Base-by-base conservation (phyloP, 1,140 invertebrate species). In the Macrobrachium nipponense region DNA sequence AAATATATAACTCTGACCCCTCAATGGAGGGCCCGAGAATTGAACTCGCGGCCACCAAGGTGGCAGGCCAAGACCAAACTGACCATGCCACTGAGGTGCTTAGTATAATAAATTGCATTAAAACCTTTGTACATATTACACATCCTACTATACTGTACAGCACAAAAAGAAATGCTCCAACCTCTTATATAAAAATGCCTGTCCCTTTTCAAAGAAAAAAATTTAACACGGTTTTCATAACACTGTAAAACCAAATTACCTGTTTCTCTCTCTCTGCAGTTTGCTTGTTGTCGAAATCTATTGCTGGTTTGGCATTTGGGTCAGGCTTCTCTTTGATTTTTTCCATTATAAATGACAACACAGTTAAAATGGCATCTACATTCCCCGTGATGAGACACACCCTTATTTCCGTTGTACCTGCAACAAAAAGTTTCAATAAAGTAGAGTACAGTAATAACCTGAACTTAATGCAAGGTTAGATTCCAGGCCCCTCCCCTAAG, bases 311-410 rank as follows among this genome's bases (percentile, higher is more conserved):
- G 17, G 94, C 93, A 86, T 95, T 96, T 79, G 97, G 94, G 91
- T 99, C 98, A 70, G 98, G 97, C 91, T 99, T 99, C 91, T 99
- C 98, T 90, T 96, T 95, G 89, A 99, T 99, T 93, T 98, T 99
- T 90, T 99, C 97, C 95, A 98, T 97, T 89, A 99, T 98, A 91
- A 98, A 98, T 90, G 96, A 96, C 92, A 99, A 94, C 78, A 98
- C 97, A 88, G 95, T 94, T 94, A 98, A 95, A 89, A 99, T 98
- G 88, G 97, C 95, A 81, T 98, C 97, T 81, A 98, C 94, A 76
- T 94, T 96, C 77, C 98, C 98, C 62, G 97, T 98, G 90, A 99
- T 98, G 77, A 99, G 93, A 92, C 98, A 99, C 61, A 99, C 97
- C 87, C 98, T 93, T n/a, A n/a, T n/a, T 92, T 99, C 98, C 89